Conservation (phyloP, 1,140 invertebrate species). For the Eubasilissa regina region DNA sequence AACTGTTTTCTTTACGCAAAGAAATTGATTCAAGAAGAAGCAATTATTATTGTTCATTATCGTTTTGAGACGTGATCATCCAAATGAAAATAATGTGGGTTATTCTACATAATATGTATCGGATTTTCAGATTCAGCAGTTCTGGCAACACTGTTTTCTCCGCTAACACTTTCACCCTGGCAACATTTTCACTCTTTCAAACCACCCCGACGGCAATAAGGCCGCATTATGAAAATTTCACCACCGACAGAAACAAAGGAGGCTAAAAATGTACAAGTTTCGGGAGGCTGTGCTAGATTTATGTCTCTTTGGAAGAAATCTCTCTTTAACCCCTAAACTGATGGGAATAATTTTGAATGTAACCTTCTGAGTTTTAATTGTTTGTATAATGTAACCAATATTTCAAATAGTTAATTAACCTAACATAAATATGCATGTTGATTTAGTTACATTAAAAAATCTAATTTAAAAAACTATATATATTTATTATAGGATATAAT, state of each 20-base stretch:
- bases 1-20: too few species aligned
- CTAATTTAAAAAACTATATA: too few species aligned
- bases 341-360: not conserved
- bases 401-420: not conserved
- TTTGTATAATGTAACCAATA: too few species aligned
- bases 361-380: not conserved
- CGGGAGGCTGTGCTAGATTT: slow-evolving; percentile 12
- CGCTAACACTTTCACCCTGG: not conserved
- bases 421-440: not conserved
- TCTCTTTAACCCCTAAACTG: not conserved
- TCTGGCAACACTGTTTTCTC: slow-evolving; percentile 23
- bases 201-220: not conserved
- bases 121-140: slow-evolving; percentile 3
- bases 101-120: not conserved
- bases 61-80: too few species aligned
- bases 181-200: slow-evolving; percentile 2
- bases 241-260: slow-evolving; percentile 31
- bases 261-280: slow-evolving; percentile 27
- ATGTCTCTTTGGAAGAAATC: slow-evolving; percentile 35
- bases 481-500: too few species aligned
- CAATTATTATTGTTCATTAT: too few species aligned
- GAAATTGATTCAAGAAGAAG: too few species aligned
- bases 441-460: too few species aligned
- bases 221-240: slow-evolving; percentile 34
- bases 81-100: too few species aligned